These are phyloP conservation scores for Pogonophryne albipinna DNA, from an alignment of 2,797 vertebrate species.

Conservation along the genomic window DNA sequence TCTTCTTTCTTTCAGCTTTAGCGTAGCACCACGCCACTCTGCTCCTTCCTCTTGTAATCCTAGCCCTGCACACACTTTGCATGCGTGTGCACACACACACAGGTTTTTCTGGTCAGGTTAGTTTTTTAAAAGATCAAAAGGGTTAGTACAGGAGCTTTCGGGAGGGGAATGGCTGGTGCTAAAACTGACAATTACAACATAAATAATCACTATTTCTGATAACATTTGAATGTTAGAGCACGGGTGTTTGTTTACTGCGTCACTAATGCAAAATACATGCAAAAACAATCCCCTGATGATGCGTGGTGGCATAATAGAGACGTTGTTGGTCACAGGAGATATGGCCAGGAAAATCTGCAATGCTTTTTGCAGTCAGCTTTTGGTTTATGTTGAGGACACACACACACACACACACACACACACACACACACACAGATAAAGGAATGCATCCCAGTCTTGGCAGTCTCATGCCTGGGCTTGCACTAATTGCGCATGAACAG, in stretches of 20 bases:
- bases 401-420: conserved; percentile 3
- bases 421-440: conserved; percentile 35
- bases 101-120: conserved; percentile 78
- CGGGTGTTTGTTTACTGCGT: neutral
- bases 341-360: neutral
- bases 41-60: conserved; percentile 69
- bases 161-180: neutral
- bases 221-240: conserved; percentile 20
- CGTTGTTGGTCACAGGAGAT: neutral
- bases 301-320: neutral
- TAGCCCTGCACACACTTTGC: conserved; percentile 34
- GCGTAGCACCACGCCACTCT: neutral
- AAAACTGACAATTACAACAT: conserved; percentile 2
- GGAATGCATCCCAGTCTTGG: conserved; percentile 70
- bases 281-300: conserved; percentile 3
- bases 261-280: conserved; percentile 50
- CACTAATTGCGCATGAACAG: conserved; percentile 52
- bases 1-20: conserved; percentile 18
- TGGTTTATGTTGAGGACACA: conserved; percentile 6
- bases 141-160: conserved; percentile 34
- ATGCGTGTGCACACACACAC: conserved; percentile 24
- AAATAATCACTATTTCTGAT: neutral
- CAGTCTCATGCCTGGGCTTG: conserved; percentile 75
- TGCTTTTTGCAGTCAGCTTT: conserved; percentile 13
- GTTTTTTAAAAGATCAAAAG: conserved; percentile 70